These are phyloP conservation scores for Rhineura floridana DNA, from an alignment of 2,113 vertebrate species.

Conservation along the genomic window DNA sequence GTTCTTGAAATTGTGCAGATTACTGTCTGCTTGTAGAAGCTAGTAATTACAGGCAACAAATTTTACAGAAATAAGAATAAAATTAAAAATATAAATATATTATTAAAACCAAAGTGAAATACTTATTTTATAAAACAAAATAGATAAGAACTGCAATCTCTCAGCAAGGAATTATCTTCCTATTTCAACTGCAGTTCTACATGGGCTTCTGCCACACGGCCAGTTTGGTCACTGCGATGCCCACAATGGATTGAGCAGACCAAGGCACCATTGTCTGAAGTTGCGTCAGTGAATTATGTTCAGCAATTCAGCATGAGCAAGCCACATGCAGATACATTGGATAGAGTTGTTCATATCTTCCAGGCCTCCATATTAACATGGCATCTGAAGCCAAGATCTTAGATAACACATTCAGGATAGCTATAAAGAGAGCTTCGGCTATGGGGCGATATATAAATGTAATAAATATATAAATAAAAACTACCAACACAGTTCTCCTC, in stretches of 20 bases:
- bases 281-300: rapidly evolving
- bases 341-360: neutral
- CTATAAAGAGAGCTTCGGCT: no score
- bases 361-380: neutral
- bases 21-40: constrained; percentile 42
- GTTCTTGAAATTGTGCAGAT: constrained; percentile 55
- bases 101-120: constrained; percentile 33
- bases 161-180: neutral
- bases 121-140: constrained; percentile 42
- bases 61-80: constrained; percentile 10
- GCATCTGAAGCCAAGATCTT: constrained; percentile 5
- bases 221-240: neutral
- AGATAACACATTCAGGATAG: neutral
- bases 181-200: neutral
- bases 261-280: neutral
- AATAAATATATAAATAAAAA: no score
- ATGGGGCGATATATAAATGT: no score
- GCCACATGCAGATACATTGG: constrained; percentile 19
- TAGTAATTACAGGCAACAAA: constrained; percentile 35
- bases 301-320: neutral
- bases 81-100: constrained; percentile 19
- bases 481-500: neutral
- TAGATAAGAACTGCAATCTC: neutral
- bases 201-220: neutral
- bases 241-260: neutral